A percentile compares a stretch with the other conserved stretches of the same genome.
These are phyloP conservation scores for Philotrypesis tridentata DNA, from an alignment of 1,140 invertebrate species.

Conservation along the genomic window DNA sequence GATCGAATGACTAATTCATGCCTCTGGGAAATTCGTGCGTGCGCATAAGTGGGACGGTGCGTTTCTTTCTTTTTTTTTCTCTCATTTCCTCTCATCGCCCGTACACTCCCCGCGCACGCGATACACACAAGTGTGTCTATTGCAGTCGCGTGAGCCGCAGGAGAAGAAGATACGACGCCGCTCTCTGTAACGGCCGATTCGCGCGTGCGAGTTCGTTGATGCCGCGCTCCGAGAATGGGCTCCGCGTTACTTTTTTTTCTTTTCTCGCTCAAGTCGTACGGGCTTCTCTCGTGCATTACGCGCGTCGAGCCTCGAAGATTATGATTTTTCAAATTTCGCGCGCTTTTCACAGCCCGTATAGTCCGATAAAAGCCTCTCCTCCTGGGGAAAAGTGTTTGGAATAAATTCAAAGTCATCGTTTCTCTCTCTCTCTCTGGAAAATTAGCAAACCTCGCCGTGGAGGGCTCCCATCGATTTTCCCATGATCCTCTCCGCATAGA, in stretches of 20 bases:
- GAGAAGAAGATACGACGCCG: not conserved
- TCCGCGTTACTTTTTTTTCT: not conserved
- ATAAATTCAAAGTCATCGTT: no score
- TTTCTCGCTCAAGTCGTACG: no score
- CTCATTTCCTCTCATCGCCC: not conserved
- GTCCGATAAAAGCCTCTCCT: no score
- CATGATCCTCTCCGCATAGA: not conserved
- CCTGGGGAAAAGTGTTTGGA: no score
- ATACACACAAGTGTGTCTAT: not conserved
- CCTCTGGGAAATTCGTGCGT: not conserved
- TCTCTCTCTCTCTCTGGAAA: no score
- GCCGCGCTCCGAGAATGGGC: not conserved
- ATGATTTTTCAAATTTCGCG: no score
- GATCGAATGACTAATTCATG: slow-evolving; percentile 12
- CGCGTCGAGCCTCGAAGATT: no score
- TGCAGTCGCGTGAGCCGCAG: not conserved
- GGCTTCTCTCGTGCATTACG: no score
- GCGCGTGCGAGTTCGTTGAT: not conserved
- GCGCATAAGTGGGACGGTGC: not conserved
- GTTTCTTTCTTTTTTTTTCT: not conserved
- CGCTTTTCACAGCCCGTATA: no score
- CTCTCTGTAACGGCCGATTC: not conserved
- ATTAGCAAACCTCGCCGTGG: no score
- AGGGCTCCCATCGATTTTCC: no score
- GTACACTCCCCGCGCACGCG: not conserved